These are phyloP conservation scores for Microctenopoma steveboyesi DNA, from an alignment of 2,797 vertebrate genomes.

Conservation along the genomic window DNA sequence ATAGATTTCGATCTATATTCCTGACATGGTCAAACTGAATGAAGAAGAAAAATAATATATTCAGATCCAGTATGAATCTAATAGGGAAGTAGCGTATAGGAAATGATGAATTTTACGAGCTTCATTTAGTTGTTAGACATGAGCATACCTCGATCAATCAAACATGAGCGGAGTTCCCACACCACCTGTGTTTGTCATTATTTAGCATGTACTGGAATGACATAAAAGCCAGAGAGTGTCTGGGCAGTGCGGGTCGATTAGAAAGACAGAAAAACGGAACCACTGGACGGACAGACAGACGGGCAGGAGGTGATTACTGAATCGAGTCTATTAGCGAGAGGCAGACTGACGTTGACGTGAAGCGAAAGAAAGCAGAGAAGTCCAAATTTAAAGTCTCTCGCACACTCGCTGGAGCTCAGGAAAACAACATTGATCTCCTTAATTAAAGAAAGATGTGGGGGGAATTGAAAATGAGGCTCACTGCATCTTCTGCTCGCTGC, in stretches of 20 bases:
- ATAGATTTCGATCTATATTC: constrained; percentile 52
- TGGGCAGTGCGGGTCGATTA: neutral
- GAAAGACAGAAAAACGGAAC: neutral
- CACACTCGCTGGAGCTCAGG: constrained; percentile 25
- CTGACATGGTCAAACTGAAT: neutral
- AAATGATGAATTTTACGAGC: constrained; percentile 1
- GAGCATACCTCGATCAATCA: neutral
- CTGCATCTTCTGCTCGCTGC: neutral
- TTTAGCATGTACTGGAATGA: no score
- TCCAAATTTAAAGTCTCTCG: constrained; percentile 20
- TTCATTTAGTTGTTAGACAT: neutral
- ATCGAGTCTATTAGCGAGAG: constrained; percentile 17
- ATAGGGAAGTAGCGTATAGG: neutral
- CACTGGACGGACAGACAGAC: neutral
- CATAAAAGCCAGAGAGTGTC: neutral
- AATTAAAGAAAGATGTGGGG: constrained; percentile 43
- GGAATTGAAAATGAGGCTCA: constrained; percentile 30
- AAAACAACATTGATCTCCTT: constrained; percentile 56
- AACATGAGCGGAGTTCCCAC: neutral
- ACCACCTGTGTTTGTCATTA: no score
- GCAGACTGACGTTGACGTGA: constrained; percentile 12
- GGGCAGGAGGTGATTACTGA: constrained; percentile 13
- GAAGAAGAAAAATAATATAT: constrained; percentile 13
- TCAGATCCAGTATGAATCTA: constrained; percentile 2
- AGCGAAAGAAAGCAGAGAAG: constrained; percentile 13